phyloP scores from a whole-genome alignment of 2,797 vertebrate genomes.

The Silurus lanzhouensis region DNA sequence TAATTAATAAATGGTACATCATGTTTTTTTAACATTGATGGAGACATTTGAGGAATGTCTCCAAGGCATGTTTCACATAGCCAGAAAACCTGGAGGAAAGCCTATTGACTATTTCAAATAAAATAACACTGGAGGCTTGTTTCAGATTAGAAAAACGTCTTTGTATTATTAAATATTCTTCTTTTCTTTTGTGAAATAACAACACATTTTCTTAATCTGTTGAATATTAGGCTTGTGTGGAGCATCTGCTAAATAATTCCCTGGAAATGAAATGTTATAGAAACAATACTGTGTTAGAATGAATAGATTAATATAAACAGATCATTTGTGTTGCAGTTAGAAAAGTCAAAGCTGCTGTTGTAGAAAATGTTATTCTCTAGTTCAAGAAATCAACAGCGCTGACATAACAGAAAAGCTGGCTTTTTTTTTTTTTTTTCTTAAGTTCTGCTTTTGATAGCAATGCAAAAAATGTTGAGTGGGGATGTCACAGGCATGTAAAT shows the following conservation, averaged over 20 bases:
- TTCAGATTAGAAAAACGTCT: not conserved
- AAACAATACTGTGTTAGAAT: not conserved
- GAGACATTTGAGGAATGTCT: not conserved
- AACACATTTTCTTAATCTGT: not conserved
- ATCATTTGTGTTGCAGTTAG: not conserved
- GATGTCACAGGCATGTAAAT: conserved; percentile 23
- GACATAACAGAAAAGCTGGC: not conserved
- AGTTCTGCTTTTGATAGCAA: conserved; percentile 11
- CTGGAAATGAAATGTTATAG: not conserved
- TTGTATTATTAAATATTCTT: not conserved
- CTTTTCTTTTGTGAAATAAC: not conserved
- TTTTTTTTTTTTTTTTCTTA: not conserved
- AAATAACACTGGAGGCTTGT: not conserved
- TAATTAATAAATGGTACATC: not conserved
- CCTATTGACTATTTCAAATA: not conserved
- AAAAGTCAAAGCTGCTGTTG: not conserved
- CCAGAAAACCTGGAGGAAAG: not conserved
- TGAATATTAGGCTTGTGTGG: not conserved
- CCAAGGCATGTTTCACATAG: not conserved
- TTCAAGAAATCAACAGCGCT: not conserved
- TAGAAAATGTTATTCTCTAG: not conserved
- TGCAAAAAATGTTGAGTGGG: not conserved
- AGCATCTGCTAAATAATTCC: not conserved
- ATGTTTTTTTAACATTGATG: not conserved
- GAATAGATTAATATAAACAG: not conserved